phyloP scores from a whole-genome alignment of 2,113 vertebrate species.

The Cepphus grylle region DNA sequence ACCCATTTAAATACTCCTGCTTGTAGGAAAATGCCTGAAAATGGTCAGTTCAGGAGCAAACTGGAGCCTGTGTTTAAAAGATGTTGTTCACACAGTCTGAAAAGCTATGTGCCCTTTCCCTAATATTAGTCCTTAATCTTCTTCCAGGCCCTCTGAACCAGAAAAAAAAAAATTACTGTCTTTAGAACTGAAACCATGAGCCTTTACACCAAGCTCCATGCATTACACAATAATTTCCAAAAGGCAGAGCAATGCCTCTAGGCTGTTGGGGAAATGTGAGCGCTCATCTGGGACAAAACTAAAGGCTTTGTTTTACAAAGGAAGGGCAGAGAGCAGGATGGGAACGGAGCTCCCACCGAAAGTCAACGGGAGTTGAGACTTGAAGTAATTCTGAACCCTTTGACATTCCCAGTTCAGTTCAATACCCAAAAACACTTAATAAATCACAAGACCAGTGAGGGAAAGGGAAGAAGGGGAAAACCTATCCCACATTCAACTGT shows the following conservation, averaged over 20 bases:
- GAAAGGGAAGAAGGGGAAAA: constrained; percentile 38
- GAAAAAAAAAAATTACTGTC: background rate
- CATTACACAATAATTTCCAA: constrained; percentile 37
- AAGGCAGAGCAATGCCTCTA: background rate
- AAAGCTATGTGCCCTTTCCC: background rate
- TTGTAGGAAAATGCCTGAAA: background rate
- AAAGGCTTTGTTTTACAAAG: background rate
- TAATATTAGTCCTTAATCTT: constrained; percentile 8
- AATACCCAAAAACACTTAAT: constrained; percentile 15
- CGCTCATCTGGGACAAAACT: background rate
- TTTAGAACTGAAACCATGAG: background rate
- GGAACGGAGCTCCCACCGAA: background rate
- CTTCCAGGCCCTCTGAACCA: background rate
- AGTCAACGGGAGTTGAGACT: background rate
- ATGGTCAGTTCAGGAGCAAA: background rate
- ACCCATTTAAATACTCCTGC: background rate
- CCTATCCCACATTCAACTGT: background rate
- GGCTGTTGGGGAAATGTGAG: constrained; percentile 25
- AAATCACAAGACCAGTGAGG: constrained; percentile 2
- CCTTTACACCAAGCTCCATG: background rate
- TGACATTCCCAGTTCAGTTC: constrained; percentile 12
- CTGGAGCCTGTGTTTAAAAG: background rate
- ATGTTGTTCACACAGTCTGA: background rate
- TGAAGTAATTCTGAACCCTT: constrained; percentile 10
- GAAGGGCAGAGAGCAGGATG: background rate